A percentile compares a stretch with the other conserved stretches of the same genome.
phyloP scores from a whole-genome alignment of 2,113 vertebrate genomes.

The Anoplopoma fimbria region DNA sequence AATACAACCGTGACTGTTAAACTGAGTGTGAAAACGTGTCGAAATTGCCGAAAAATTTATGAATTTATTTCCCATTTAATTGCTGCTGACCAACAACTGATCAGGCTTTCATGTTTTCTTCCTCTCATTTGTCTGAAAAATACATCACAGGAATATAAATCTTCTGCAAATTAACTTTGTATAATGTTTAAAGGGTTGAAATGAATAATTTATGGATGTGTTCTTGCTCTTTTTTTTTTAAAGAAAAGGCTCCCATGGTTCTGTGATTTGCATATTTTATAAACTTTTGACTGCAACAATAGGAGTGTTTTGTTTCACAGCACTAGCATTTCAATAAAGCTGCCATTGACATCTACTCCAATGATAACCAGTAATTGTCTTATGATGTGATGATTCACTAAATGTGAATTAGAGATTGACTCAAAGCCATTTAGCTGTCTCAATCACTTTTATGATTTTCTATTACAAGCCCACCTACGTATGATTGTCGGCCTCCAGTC shows the following conservation, averaged over 20 bases:
- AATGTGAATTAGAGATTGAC: not conserved
- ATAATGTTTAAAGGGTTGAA: slow-evolving; percentile 48
- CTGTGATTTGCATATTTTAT: not conserved
- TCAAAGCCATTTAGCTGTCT: not conserved
- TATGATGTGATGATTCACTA: not conserved
- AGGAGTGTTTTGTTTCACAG: not conserved
- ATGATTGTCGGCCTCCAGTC: not conserved
- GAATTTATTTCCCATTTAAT: not conserved
- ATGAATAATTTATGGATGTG: slow-evolving; percentile 56
- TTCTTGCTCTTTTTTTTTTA: slow-evolving; percentile 58
- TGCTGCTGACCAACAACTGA: not conserved
- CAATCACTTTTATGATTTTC: not conserved
- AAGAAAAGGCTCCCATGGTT: slow-evolving; percentile 29
- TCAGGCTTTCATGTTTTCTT: slow-evolving; percentile 1
- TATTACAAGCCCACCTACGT: not conserved
- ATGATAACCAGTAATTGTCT: not conserved
- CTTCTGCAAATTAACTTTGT: slow-evolving; percentile 61
- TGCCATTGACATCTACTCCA: too few species aligned
- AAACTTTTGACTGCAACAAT: too few species aligned
- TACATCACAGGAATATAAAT: slow-evolving; percentile 31
- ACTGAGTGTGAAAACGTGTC: too few species aligned
- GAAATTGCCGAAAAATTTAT: too few species aligned
- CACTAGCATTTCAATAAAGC: too few species aligned
- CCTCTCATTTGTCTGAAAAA: slow-evolving; percentile 10
- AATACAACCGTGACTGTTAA: too few species aligned